phyloP scores from a whole-genome alignment of 2,888 invertebrate genomes.

The Lottia scabra region DNA sequence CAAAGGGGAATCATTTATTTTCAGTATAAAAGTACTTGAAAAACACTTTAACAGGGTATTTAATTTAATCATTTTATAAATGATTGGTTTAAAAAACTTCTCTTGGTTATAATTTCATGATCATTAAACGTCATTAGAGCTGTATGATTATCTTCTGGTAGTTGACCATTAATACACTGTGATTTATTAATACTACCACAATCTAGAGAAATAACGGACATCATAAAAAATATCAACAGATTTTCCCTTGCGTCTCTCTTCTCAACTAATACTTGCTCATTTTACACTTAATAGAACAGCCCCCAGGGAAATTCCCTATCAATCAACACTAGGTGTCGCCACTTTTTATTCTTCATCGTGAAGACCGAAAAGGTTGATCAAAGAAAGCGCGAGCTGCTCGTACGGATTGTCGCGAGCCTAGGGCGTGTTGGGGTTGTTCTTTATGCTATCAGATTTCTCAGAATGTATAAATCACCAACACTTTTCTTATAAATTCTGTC shows the following conservation, averaged over 20 bases:
- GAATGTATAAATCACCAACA: neutral
- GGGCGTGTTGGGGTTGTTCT: neutral
- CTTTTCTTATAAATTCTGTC: constrained; percentile 18
- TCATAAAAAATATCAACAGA: neutral
- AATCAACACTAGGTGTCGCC: neutral
- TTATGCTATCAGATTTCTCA: neutral
- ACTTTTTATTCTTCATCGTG: neutral
- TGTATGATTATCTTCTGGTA: no score
- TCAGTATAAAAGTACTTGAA: no score
- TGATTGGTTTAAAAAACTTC: no score
- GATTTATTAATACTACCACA: no score
- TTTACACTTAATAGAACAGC: constrained; percentile 3
- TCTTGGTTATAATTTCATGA: no score
- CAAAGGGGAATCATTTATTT: no score
- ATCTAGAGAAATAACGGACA: no score
- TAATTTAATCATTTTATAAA: no score
- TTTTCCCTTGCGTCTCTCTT: neutral
- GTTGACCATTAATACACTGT: no score
- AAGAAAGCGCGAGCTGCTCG: neutral
- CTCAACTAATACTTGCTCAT: constrained; percentile 1
- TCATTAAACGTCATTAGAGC: no score
- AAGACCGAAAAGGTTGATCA: neutral
- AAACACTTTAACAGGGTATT: no score
- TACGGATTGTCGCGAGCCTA: neutral
- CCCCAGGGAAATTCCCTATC: constrained; percentile 3